These are phyloP conservation scores for Resseliella maxima DNA, from an alignment of 2,888 invertebrate genomes.

Conservation along the genomic window DNA sequence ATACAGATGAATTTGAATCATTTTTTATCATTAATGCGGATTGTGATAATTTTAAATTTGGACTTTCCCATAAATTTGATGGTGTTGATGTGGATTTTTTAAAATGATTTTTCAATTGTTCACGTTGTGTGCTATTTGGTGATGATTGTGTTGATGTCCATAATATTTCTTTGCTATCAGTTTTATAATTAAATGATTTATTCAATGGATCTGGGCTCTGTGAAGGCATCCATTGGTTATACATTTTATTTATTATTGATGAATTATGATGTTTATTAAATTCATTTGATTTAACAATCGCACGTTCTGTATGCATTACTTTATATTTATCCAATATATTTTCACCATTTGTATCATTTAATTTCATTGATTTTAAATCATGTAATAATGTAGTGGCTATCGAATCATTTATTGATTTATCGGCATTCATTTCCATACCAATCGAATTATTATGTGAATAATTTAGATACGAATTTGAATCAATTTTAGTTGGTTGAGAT, in stretches of 20 bases:
- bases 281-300: constrained; percentile 58
- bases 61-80: constrained; percentile 61
- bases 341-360: constrained; percentile 60
- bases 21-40: constrained; percentile 58
- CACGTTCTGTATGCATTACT: not conserved
- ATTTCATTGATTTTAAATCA: constrained; percentile 63
- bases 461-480: not conserved
- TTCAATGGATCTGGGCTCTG: constrained; percentile 64
- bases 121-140: constrained; percentile 64
- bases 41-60: constrained; percentile 60
- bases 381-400: constrained; percentile 62
- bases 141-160: constrained; percentile 66
- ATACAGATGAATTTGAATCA: constrained; percentile 60
- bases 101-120: constrained; percentile 58
- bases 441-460: not conserved
- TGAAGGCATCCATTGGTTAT: constrained; percentile 63
- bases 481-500: constrained; percentile 60
- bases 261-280: constrained; percentile 64
- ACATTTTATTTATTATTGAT: constrained; percentile 63
- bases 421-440: not conserved
- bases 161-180: constrained; percentile 66
- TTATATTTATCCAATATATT: constrained; percentile 35
- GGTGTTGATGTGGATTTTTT: not conserved
- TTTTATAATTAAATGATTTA: constrained; percentile 61
- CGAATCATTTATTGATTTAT: constrained; percentile 49